These are phyloP conservation scores for Drepanosiphum platanoidis DNA, from an alignment of 2,888 invertebrate species.

Conservation along the genomic window DNA sequence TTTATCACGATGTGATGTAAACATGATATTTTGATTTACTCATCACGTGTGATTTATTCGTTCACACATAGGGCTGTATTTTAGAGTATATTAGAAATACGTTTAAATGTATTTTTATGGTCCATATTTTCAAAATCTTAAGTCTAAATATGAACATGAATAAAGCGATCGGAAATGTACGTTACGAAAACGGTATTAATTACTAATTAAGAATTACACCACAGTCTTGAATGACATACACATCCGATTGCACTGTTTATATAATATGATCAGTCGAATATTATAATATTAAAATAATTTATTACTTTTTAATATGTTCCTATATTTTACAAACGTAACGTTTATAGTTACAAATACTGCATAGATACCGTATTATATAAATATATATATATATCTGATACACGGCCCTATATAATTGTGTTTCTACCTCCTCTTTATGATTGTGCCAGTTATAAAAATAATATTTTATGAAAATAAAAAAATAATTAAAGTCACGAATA, in stretches of 20 bases:
- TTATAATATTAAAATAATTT: not conserved
- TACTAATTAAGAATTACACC: no score
- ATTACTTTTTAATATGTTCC: slow-evolving; percentile 55
- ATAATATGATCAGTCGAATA: not conserved
- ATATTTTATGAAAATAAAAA: slow-evolving; percentile 17
- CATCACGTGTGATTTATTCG: slow-evolving; percentile 12
- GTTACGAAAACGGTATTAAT: no score
- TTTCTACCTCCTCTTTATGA: slow-evolving; percentile 51
- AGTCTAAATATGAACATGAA: not conserved
- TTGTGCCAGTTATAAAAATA: slow-evolving; percentile 34
- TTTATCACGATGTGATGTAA: not conserved
- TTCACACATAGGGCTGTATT: slow-evolving; percentile 27
- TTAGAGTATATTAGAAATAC: not conserved
- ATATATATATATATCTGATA: not conserved
- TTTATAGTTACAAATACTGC: slow-evolving; percentile 8
- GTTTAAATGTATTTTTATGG: slow-evolving; percentile 17
- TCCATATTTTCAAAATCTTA: slow-evolving; percentile 25
- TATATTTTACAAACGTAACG: slow-evolving; percentile 23
- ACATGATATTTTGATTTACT: slow-evolving; percentile 6
- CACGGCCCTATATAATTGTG: slow-evolving; percentile 52
- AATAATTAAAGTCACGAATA: not conserved
- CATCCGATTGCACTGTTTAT: no score
- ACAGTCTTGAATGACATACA: no score
- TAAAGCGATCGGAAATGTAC: no score
- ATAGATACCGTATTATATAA: slow-evolving; percentile 8